These are phyloP conservation scores for Oryzias melastigma DNA, from an alignment of 2,113 vertebrate genomes.

Conservation along the genomic window DNA sequence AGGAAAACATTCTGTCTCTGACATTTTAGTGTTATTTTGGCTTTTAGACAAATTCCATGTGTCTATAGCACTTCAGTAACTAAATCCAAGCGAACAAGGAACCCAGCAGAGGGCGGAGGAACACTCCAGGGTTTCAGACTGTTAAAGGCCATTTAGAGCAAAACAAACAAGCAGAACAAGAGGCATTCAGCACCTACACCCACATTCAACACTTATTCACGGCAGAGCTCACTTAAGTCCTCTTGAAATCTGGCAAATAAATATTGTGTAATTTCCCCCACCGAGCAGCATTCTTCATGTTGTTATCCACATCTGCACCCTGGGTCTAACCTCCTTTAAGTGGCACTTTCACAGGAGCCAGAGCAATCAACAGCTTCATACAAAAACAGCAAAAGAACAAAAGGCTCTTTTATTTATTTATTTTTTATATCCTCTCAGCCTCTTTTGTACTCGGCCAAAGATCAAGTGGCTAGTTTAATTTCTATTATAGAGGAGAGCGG, in stretches of 20 bases:
- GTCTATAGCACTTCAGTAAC: too few species aligned
- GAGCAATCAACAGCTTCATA: constrained; percentile 16
- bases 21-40: too few species aligned
- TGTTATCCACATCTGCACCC: neutral
- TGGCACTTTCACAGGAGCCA: constrained; percentile 7
- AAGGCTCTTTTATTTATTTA: neutral
- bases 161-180: constrained; percentile 19
- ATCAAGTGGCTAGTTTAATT: constrained; percentile 39
- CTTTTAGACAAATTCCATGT: too few species aligned
- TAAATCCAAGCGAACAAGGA: too few species aligned
- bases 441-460: constrained; percentile 27
- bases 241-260: constrained; percentile 6
- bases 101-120: neutral
- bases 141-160: neutral
- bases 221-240: constrained; percentile 4
- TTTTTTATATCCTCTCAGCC: constrained; percentile 22
- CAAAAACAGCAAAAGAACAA: too few species aligned
- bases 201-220: constrained; percentile 6
- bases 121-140: neutral
- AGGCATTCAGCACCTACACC: constrained; percentile 7
- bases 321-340: neutral
- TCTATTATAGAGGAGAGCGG: constrained; percentile 30
- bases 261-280: constrained; percentile 14
- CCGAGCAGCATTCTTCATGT: constrained; percentile 12
- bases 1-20: too few species aligned